Evolutionary conservation across 2,888 invertebrate genomes (phyloP).

Genomic region (Parasteatoda lunata): DNA sequence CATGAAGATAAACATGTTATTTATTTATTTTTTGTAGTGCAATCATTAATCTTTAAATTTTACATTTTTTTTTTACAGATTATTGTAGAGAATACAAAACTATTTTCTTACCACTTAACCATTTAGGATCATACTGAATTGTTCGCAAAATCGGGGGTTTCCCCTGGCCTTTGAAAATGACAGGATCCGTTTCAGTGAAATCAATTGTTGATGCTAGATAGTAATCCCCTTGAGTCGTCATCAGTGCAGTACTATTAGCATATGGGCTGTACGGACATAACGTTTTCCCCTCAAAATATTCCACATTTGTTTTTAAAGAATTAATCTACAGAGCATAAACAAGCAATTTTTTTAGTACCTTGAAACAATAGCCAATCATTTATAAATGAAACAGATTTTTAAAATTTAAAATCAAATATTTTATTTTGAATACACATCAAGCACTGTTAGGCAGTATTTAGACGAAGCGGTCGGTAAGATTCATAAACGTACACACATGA

Average conservation of each 20-base stretch:
- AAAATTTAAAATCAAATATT: too few relatives aligned
- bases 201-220: constrained; percentile 89
- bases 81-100: not conserved
- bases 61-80: not conserved
- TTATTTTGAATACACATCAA: too few relatives aligned
- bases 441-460: too few relatives aligned
- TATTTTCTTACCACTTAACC: constrained; percentile 81
- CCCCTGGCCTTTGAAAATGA: constrained; percentile 81
- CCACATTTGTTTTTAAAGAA: constrained; percentile 74
- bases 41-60: not conserved
- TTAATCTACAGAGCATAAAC: constrained; percentile 48
- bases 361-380: not conserved
- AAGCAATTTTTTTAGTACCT: not conserved
- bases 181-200: constrained; percentile 87
- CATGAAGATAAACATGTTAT: too few relatives aligned
- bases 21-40: too few relatives aligned
- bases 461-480: too few relatives aligned
- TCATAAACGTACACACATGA: too few relatives aligned
- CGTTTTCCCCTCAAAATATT: constrained; percentile 84
- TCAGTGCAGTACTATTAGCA: constrained; percentile 88
- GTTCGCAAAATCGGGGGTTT: constrained; percentile 81
- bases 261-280: constrained; percentile 90
- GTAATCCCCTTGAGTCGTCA: constrained; percentile 82
- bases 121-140: constrained; percentile 86
- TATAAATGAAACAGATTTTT: too few relatives aligned